A percentile compares a stretch with the other conserved stretches of the same genome.
These are phyloP conservation scores for Neosilurus mollespiculum DNA, from an alignment of 2,797 vertebrate genomes.

Conservation along the genomic window DNA sequence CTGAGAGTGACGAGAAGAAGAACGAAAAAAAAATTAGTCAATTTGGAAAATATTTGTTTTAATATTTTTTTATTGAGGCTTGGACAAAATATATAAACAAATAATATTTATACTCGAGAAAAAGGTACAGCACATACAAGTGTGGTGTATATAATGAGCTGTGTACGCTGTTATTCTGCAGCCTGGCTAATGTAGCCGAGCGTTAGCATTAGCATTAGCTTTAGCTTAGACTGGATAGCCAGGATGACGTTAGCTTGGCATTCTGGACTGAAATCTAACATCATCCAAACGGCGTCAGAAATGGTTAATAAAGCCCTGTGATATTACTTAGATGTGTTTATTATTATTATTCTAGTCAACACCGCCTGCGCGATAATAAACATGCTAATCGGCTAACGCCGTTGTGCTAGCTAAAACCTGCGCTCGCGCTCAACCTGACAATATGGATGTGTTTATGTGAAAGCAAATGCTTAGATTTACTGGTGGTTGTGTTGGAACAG, in stretches of 20 bases:
- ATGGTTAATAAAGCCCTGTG: neutral
- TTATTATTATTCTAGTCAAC: neutral
- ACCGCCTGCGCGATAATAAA: neutral
- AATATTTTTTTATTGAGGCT: slow-evolving; percentile 60
- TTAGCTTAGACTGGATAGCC: neutral
- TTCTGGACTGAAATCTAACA: neutral
- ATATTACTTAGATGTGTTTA: neutral
- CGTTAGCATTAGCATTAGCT: slow-evolving; percentile 12
- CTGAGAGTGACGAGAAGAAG: slow-evolving; percentile 77
- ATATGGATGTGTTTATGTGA: neutral
- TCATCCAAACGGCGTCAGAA: neutral
- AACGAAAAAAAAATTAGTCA: slow-evolving; percentile 23
- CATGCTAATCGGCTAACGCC: slow-evolving; percentile 16
- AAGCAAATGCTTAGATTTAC: neutral
- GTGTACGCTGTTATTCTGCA: slow-evolving; percentile 5
- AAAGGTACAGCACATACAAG: slow-evolving; percentile 16
- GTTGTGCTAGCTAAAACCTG: neutral
- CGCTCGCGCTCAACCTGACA: neutral
- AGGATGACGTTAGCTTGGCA: slow-evolving; percentile 68
- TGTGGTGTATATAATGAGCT: neutral
- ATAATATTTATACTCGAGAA: slow-evolving; percentile 68
- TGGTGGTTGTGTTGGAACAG: neutral
- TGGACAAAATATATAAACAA: slow-evolving; percentile 70
- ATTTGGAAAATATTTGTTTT: slow-evolving; percentile 66
- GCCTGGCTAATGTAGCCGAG: slow-evolving; percentile 23